Percentiles rank a stretch among this genome's conserved stretches.
These are phyloP conservation scores for Spisula solida DNA, from an alignment of 2,888 invertebrate genomes.

Conservation along the genomic window DNA sequence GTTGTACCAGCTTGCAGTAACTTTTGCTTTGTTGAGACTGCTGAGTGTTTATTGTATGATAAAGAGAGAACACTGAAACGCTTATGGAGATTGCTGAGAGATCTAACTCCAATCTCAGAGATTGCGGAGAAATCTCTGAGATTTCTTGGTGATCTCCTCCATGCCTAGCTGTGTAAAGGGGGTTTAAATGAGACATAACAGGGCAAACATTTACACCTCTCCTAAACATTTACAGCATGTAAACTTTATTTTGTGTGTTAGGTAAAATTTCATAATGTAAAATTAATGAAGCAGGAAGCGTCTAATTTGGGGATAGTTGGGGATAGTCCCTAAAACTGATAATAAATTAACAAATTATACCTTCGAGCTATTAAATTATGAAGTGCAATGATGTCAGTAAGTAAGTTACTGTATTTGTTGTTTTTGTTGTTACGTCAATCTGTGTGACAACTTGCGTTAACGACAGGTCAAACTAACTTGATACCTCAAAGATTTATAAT, in stretches of 20 bases:
- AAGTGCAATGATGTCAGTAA: neutral
- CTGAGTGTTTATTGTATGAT: too few species aligned
- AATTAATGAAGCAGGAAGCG: conserved; percentile 4
- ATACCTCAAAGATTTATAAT: too few species aligned
- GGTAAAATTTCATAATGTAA: neutral
- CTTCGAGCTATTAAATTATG: conserved; percentile 4
- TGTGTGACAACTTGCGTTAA: neutral
- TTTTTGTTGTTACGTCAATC: neutral
- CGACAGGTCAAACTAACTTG: neutral
- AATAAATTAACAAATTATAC: neutral
- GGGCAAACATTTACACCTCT: neutral
- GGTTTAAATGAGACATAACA: too few species aligned
- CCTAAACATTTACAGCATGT: neutral
- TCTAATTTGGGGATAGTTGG: neutral
- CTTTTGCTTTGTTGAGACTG: too few species aligned
- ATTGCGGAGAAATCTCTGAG: too few species aligned
- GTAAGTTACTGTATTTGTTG: neutral
- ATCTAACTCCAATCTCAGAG: too few species aligned
- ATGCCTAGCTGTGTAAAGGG: too few species aligned
- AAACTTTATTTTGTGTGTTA: too few species aligned
- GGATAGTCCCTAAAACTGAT: neutral
- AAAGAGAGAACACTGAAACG: too few species aligned
- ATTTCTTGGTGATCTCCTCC: too few species aligned
- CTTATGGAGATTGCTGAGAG: too few species aligned
- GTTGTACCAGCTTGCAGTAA: too few species aligned